These are phyloP conservation scores for Aethina tumida DNA, from an alignment of 1,140 invertebrate species.

Conservation along the genomic window DNA sequence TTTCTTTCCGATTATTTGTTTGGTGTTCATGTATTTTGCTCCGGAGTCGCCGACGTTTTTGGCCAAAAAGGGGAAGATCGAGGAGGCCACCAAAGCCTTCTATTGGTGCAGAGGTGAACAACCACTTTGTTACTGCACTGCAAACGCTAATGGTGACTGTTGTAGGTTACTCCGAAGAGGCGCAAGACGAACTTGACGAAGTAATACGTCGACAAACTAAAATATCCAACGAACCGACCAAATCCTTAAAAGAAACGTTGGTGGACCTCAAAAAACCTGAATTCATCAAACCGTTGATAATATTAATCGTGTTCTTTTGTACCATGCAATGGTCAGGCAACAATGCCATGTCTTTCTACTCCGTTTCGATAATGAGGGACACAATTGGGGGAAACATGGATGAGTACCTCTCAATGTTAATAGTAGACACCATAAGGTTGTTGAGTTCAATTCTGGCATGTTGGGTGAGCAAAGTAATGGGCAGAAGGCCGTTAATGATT, in stretches of 20 bases:
- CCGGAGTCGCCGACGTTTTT: slow-evolving; percentile 66
- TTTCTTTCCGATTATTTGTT: slow-evolving; percentile 40
- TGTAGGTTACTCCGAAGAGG: slow-evolving; percentile 38
- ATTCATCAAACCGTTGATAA: slow-evolving; percentile 45
- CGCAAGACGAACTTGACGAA: slow-evolving; percentile 39
- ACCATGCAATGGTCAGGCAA: slow-evolving; percentile 52
- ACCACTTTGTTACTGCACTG: not conserved
- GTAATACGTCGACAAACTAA: slow-evolving; percentile 35
- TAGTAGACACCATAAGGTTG: slow-evolving; percentile 56
- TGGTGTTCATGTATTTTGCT: slow-evolving; percentile 39
- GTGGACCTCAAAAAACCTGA: slow-evolving; percentile 28
- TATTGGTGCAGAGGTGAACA: slow-evolving; percentile 21
- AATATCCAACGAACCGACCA: slow-evolving; percentile 6
- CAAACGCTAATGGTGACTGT: slow-evolving; percentile 2
- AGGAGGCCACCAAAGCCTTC: slow-evolving; percentile 41
- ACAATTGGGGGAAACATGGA: slow-evolving; percentile 38
- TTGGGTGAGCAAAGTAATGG: slow-evolving; percentile 45
- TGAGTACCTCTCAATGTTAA: slow-evolving; percentile 48
- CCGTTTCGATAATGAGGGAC: slow-evolving; percentile 50
- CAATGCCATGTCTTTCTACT: slow-evolving; percentile 63
- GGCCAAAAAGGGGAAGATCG: slow-evolving; percentile 41
- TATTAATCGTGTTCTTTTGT: slow-evolving; percentile 50
- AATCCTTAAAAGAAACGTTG: slow-evolving; percentile 7
- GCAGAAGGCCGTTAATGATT: slow-evolving; percentile 44
- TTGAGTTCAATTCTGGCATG: slow-evolving; percentile 46